Percentiles rank a stretch among this genome's conserved stretches.
Evolutionary conservation across 2,888 invertebrate genomes (phyloP).

Genomic region (Diarsia dahlii): DNA sequence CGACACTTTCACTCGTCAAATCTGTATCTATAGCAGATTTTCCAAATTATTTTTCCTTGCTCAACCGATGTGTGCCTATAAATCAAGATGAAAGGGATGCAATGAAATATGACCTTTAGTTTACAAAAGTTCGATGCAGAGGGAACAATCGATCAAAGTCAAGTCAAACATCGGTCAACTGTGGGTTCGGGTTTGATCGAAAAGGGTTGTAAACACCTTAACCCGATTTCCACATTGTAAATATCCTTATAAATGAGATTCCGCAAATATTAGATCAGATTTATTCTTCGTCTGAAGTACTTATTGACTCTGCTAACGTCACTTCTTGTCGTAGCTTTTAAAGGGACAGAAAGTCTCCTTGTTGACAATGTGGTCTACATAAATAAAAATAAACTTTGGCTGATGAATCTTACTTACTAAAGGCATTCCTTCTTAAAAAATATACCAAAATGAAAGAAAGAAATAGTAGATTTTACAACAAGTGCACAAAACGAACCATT

Average conservation of each 20-base stretch:
- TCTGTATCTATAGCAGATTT: too few relatives aligned
- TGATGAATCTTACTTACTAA: too few relatives aligned
- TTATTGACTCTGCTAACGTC: slow-evolving; percentile 7
- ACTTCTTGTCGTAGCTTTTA: not conserved
- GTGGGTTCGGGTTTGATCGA: not conserved
- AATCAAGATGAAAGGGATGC: not conserved
- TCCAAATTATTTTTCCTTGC: too few relatives aligned
- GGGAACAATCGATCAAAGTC: slow-evolving; percentile 3
- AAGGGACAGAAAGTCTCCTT: not conserved
- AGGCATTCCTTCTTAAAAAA: too few relatives aligned
- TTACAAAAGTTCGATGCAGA: not conserved
- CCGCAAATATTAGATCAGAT: slow-evolving; percentile 34
- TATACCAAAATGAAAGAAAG: too few relatives aligned
- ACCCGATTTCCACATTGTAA: slow-evolving; percentile 15
- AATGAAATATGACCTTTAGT: not conserved
- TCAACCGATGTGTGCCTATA: too few relatives aligned
- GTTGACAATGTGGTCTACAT: too few relatives aligned
- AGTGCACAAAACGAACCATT: too few relatives aligned
- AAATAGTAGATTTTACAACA: too few relatives aligned
- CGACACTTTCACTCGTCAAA: not conserved
- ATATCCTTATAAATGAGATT: slow-evolving; percentile 17
- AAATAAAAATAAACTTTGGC: too few relatives aligned
- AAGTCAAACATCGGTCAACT: slow-evolving; percentile 6
- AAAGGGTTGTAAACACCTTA: slow-evolving; percentile 22
- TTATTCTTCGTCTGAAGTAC: not conserved